A percentile compares a stretch with the other conserved stretches of the same genome.
Conservation (phyloP, 2,113 vertebrate genomes). For the Lagenorhynchus albirostris region DNA sequence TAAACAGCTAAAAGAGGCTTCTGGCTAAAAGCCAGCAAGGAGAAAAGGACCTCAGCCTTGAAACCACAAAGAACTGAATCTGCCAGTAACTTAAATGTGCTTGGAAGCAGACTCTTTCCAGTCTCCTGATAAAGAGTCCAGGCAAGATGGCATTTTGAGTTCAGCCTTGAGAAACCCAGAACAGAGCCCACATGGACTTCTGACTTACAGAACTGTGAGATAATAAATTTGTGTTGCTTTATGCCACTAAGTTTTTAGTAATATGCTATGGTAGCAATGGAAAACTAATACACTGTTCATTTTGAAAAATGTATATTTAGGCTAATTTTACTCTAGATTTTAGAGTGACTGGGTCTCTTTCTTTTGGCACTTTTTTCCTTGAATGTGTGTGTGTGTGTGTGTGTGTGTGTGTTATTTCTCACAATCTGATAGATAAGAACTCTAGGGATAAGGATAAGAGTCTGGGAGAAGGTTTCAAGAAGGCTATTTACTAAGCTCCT, state of each 20-base stretch:
- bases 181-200: neutral
- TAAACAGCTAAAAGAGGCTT: neutral
- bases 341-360: neutral
- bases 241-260: neutral
- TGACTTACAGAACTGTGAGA: neutral
- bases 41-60: neutral
- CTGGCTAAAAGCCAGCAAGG: neutral
- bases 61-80: neutral
- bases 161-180: neutral
- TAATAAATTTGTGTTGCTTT: neutral
- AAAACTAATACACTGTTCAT: neutral
- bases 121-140: neutral
- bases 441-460: neutral
- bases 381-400: neutral
- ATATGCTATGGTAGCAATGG: neutral
- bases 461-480: neutral
- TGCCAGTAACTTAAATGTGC: neutral
- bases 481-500: neutral
- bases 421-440: neutral
- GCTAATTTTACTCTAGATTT: neutral
- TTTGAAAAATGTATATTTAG: neutral
- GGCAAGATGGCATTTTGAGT: neutral
- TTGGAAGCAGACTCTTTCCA: neutral
- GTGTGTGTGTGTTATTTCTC: neutral
- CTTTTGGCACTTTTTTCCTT: neutral